These are phyloP conservation scores for Eulithis prunata DNA, from an alignment of 2,888 invertebrate genomes.

Conservation along the genomic window DNA sequence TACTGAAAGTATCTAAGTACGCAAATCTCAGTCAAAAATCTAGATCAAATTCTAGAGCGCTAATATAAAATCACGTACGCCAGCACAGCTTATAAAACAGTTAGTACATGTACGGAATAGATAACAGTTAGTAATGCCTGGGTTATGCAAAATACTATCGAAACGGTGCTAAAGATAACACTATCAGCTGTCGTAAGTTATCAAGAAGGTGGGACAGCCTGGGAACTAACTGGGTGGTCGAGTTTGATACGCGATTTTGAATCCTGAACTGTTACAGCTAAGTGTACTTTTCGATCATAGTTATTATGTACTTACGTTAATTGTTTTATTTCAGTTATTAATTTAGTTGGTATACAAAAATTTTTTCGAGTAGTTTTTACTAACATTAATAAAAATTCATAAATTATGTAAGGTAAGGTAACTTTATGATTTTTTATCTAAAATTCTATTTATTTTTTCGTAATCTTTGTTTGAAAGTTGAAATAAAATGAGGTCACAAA, in stretches of 20 bases:
- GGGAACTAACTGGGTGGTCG: constrained; percentile 60
- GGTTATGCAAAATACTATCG: constrained; percentile 50
- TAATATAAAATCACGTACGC: constrained; percentile 12
- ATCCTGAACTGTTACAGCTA: neutral
- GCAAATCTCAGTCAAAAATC: neutral
- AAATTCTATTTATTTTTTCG: too few species aligned
- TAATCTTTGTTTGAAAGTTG: too few species aligned
- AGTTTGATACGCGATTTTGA: constrained; percentile 15
- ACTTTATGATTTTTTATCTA: too few species aligned
- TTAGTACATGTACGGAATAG: constrained; percentile 4
- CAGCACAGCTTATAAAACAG: constrained; percentile 3
- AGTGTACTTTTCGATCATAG: neutral
- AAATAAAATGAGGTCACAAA: too few species aligned
- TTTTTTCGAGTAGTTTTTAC: neutral
- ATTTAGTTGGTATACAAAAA: neutral
- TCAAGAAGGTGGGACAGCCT: constrained; percentile 56
- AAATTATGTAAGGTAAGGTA: too few species aligned
- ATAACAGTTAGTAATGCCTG: neutral
- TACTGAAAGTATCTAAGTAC: too few species aligned
- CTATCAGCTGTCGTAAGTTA: constrained; percentile 60
- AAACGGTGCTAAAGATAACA: constrained; percentile 58
- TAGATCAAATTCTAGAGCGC: neutral
- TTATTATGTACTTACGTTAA: neutral
- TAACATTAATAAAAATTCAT: too few species aligned
- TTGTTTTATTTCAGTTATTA: neutral